These are phyloP conservation scores for Aelia acuminata DNA, from an alignment of 2,888 invertebrate genomes.

Conservation along the genomic window DNA sequence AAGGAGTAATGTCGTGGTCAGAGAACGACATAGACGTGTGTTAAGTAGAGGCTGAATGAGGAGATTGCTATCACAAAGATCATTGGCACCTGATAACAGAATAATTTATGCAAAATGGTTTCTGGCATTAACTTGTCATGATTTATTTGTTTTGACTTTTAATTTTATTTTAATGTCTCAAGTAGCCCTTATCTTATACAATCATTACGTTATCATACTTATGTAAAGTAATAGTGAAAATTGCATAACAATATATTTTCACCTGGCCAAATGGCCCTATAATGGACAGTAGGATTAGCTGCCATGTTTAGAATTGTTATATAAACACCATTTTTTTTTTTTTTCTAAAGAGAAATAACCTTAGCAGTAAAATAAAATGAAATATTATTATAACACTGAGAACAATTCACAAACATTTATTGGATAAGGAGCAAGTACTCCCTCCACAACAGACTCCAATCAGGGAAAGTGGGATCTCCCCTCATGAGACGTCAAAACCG, in stretches of 20 bases:
- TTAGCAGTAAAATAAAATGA: neutral
- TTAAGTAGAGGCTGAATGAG: neutral
- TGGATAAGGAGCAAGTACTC: neutral
- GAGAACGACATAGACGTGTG: neutral
- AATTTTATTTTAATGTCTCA: neutral
- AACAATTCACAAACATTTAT: neutral
- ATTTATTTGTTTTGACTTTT: neutral
- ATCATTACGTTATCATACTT: neutral
- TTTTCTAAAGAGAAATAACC: neutral
- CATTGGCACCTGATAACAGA: neutral
- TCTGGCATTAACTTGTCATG: neutral
- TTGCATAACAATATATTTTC: neutral
- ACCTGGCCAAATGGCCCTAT: too few species aligned
- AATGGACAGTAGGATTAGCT: too few species aligned
- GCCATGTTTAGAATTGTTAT: too few species aligned
- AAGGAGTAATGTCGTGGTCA: neutral
- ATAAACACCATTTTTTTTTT: too few species aligned
- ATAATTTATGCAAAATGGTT: neutral
- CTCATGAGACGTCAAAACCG: constrained; percentile 5
- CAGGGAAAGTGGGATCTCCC: neutral
- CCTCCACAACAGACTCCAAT: neutral
- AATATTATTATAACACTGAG: neutral
- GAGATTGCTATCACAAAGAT: neutral
- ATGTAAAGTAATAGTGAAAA: neutral
- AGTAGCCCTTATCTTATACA: neutral